phyloP scores from a whole-genome alignment of 2,888 invertebrate genomes.

The Dione vanillae region DNA sequence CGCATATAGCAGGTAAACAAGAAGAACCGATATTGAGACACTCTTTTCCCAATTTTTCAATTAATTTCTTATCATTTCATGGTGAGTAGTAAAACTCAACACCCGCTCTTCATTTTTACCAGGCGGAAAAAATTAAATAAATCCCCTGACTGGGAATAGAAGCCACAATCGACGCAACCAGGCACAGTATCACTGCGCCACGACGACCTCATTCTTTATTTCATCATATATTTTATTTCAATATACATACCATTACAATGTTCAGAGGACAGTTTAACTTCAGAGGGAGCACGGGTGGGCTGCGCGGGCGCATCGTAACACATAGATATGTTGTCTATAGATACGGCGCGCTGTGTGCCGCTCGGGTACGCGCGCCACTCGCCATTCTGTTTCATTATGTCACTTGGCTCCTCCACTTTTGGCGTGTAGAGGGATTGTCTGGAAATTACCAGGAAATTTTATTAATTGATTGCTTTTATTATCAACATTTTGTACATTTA shows the following conservation, averaged over 20 bases:
- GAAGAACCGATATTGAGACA: no score
- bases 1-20: no score
- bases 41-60: no score
- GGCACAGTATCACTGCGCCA: not conserved
- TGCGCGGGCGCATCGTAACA: conserved; percentile 75
- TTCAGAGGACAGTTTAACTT: conserved; percentile 69
- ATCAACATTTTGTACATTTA: no score
- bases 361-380: conserved; percentile 76
- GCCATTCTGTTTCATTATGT: conserved; percentile 66
- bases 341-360: conserved; percentile 83
- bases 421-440: conserved; percentile 89
- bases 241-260: conserved; percentile 67
- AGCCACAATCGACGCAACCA: no score
- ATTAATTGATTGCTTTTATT: no score
- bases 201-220: not conserved
- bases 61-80: no score
- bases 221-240: not conserved
- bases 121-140: no score
- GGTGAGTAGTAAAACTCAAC: no score
- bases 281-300: conserved; percentile 72
- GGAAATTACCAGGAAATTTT: conserved; percentile 46
- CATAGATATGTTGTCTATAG: conserved; percentile 86
- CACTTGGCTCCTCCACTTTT: conserved; percentile 85
- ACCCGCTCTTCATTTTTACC: no score
- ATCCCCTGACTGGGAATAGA: no score